These are phyloP conservation scores for Euphonia xanthogaster DNA, from an alignment of 2,797 vertebrate genomes.

Conservation along the genomic window DNA sequence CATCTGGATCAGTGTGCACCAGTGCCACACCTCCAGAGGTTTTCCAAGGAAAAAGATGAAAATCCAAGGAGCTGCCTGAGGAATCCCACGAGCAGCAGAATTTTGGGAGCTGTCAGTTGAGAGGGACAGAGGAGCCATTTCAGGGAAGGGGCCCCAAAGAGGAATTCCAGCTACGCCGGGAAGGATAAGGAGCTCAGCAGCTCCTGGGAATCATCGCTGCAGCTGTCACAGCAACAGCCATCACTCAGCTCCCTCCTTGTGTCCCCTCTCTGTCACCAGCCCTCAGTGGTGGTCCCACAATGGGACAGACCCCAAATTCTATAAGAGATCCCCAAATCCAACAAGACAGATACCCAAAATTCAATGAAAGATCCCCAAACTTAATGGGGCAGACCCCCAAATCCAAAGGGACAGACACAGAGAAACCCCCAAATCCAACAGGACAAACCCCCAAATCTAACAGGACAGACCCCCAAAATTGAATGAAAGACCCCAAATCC, in stretches of 20 bases:
- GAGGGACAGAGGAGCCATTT: not conserved
- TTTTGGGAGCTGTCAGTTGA: not conserved
- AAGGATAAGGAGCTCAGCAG: not conserved
- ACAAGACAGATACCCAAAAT: accelerated
- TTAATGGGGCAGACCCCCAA: not conserved
- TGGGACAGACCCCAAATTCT: not conserved
- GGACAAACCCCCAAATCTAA: not conserved
- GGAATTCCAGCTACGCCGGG: not conserved
- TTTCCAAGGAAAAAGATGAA: accelerated
- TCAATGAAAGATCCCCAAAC: accelerated
- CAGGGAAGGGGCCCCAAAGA: not conserved
- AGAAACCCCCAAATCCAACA: accelerated
- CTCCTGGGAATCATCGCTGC: not conserved
- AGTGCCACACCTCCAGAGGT: accelerated
- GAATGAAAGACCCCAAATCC: no score
- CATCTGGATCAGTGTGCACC: no score
- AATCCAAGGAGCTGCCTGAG: not conserved
- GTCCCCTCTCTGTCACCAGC: not conserved
- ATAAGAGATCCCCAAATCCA: not conserved
- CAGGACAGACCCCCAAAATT: not conserved
- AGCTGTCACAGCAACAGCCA: not conserved
- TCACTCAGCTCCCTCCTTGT: not conserved
- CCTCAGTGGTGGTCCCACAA: not conserved
- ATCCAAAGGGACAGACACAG: not conserved
- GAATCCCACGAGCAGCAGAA: not conserved